phyloP scores from a whole-genome alignment of 1,140 invertebrate species.

The Leguminivora glycinivorella region DNA sequence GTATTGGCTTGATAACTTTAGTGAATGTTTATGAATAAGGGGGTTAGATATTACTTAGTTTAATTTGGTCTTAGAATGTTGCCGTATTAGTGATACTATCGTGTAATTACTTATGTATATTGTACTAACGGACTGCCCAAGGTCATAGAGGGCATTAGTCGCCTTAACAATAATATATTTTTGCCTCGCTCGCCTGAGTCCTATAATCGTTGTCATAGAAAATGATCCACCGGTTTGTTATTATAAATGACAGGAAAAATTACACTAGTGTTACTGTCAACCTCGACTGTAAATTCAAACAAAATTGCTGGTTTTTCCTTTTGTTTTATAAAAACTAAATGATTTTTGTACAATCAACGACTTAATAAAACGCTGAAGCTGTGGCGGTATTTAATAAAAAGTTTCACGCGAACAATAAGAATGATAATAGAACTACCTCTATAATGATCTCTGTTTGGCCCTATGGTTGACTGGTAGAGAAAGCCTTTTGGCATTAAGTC shows the following conservation, averaged over 20 bases:
- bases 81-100: no score
- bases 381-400: background rate
- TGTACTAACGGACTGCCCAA: background rate
- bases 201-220: conserved; percentile 12
- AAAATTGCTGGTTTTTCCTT: background rate
- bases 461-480: no score
- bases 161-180: conserved; percentile 26
- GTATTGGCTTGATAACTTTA: no score
- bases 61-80: no score
- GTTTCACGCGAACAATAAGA: no score
- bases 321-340: background rate
- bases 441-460: no score
- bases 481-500: no score
- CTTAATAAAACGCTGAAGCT: background rate
- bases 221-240: conserved; percentile 19
- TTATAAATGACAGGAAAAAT: conserved; percentile 8
- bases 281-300: background rate
- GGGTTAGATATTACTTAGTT: no score
- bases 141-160: background rate
- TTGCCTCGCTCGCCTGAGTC: conserved; percentile 18
- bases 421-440: no score
- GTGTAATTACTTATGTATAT: background rate
- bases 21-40: no score
- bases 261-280: background rate
- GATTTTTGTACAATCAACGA: background rate